Conservation (phyloP, 1,140 invertebrate species). For the Phortica variegata region DNA sequence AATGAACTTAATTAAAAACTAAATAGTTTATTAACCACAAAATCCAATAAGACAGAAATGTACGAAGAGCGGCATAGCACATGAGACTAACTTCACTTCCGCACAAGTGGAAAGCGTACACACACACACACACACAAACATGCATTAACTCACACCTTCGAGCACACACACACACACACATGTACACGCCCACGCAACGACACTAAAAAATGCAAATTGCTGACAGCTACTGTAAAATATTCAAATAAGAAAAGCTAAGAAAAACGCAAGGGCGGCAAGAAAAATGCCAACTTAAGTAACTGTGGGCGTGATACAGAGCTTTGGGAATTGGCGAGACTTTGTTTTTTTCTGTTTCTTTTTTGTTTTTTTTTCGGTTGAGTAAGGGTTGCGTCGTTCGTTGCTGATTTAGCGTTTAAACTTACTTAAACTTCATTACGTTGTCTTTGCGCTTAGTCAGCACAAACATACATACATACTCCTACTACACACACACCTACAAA, state of each 20-base stretch:
- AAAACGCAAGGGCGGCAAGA: too few species aligned
- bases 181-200: neutral
- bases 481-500: too few species aligned
- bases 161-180: neutral
- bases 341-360: too few species aligned
- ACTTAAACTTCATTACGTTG: constrained; percentile 40
- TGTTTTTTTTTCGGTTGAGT: too few species aligned
- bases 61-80: constrained; percentile 10
- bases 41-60: constrained; percentile 50
- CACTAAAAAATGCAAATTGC: constrained; percentile 31
- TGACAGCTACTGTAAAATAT: neutral
- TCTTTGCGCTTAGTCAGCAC: constrained; percentile 35
- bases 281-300: neutral
- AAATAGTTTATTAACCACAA: constrained; percentile 41
- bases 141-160: too few species aligned
- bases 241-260: too few species aligned
- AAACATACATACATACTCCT: constrained; percentile 1
- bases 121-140: neutral
- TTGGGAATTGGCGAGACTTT: too few species aligned
- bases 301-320: neutral
- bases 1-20: constrained; percentile 38
- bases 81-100: constrained; percentile 9
- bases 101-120: constrained; percentile 12
- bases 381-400: too few species aligned
- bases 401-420: constrained; percentile 31